Evolutionary conservation across 2,888 invertebrate species (phyloP).

Genomic region (Ferdinandea cuprea): DNA sequence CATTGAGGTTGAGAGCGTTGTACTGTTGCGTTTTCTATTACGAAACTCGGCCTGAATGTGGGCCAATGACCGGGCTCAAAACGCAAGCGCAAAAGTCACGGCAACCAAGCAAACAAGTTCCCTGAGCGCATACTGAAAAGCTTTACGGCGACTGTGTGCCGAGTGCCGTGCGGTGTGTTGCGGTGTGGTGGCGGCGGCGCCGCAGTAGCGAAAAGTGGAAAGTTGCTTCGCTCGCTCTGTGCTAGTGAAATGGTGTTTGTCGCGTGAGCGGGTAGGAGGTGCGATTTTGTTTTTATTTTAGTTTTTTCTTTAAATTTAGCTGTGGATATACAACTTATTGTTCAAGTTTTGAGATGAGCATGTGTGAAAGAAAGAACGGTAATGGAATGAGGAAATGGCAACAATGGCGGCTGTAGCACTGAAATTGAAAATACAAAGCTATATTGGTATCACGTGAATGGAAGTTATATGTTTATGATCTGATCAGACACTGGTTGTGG

Average conservation of each 20-base stretch:
- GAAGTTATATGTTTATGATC: too few species aligned
- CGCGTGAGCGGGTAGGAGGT: conserved; percentile 50
- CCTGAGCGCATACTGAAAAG: conserved; percentile 61
- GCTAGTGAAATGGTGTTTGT: conserved; percentile 63
- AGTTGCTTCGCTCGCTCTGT: conserved; percentile 55
- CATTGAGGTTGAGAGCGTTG: conserved; percentile 77
- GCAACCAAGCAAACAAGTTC: conserved; percentile 67
- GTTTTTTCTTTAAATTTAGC: not conserved
- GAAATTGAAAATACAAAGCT: conserved; percentile 49
- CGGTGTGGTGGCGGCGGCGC: conserved; percentile 14
- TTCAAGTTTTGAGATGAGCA: not conserved
- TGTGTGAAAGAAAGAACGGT: conserved; percentile 5
- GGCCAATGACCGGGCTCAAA: conserved; percentile 77
- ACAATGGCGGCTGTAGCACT: not conserved
- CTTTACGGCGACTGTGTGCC: conserved; percentile 33
- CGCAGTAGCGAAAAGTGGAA: conserved; percentile 71
- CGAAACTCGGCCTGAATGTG: conserved; percentile 77
- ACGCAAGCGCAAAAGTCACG: conserved; percentile 74
- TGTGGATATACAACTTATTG: not conserved
- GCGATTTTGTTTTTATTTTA: conserved; percentile 38
- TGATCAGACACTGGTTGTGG: too few species aligned
- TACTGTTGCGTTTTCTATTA: conserved; percentile 78
- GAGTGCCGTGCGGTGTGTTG: conserved; percentile 26
- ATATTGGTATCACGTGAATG: too few species aligned
- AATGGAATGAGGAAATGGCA: conserved; percentile 50